Conservation (phyloP, 1,140 invertebrate genomes). For the Oryctes rhinoceros region DNA sequence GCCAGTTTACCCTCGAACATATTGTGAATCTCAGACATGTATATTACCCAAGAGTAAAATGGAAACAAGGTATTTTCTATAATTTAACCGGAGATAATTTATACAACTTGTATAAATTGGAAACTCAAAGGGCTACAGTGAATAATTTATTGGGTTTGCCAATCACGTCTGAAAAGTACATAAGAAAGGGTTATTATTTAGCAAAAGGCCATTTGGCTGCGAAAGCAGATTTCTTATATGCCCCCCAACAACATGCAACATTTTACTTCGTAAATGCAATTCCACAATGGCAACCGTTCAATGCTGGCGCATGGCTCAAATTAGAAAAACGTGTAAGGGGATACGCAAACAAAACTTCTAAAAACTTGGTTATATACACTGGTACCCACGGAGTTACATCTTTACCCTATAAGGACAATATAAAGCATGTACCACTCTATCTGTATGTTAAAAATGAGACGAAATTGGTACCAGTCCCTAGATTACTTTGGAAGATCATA, state of each 20-base stretch:
- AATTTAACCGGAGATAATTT: constrained; percentile 46
- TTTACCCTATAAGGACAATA: constrained; percentile 60
- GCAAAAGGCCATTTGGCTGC: constrained; percentile 68
- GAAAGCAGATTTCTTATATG: constrained; percentile 70
- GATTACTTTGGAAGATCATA: constrained; percentile 70
- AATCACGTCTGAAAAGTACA: constrained; percentile 51
- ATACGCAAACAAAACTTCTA: constrained; percentile 51
- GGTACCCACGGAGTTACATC: constrained; percentile 66
- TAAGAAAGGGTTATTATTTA: constrained; percentile 59
- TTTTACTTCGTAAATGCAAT: constrained; percentile 65
- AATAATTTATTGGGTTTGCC: constrained; percentile 54
- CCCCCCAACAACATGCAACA: constrained; percentile 64
- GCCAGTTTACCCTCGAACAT: constrained; percentile 50
- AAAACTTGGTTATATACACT: constrained; percentile 65
- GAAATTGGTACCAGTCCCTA: constrained; percentile 64
- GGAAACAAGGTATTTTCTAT: constrained; percentile 55
- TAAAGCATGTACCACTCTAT: constrained; percentile 62
- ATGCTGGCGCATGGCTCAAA: constrained; percentile 66
- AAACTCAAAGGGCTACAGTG: constrained; percentile 54
- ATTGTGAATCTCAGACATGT: constrained; percentile 53
- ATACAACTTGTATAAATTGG: constrained; percentile 49
- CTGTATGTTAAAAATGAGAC: constrained; percentile 59
- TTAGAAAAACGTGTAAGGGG: constrained; percentile 62
- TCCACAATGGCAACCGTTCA: constrained; percentile 68
- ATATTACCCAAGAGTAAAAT: constrained; percentile 55